These are phyloP conservation scores for Cygnus olor DNA, from an alignment of 2,797 vertebrate species.

Conservation along the genomic window DNA sequence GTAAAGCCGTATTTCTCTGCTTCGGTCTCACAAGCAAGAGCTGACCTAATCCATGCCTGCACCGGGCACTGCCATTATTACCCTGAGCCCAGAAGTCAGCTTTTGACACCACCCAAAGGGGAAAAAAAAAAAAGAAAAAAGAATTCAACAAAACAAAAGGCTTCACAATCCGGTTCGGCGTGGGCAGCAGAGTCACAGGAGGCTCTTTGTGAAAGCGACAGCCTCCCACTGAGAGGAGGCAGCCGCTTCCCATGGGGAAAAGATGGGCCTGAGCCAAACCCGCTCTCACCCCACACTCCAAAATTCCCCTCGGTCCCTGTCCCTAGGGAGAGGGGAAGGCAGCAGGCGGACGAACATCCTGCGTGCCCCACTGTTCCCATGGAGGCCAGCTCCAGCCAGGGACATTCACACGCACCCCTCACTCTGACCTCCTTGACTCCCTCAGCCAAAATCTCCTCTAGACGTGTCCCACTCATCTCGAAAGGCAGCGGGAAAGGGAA, in stretches of 20 bases:
- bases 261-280: neutral
- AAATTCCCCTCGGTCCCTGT: fast-evolving
- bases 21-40: neutral
- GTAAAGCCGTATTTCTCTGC: neutral
- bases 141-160: conserved; percentile 37
- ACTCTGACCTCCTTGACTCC: neutral
- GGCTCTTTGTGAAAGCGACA: conserved; percentile 40
- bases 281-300: neutral
- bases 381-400: fast-evolving
- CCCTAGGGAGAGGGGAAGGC: fast-evolving
- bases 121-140: neutral
- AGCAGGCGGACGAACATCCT: neutral
- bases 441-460: neutral
- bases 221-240: neutral
- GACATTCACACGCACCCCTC: fast-evolving
- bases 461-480: neutral
- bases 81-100: neutral
- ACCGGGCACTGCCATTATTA: neutral
- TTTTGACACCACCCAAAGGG: neutral
- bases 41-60: neutral
- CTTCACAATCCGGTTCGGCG: neutral
- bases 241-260: neutral
- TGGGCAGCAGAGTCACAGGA: neutral
- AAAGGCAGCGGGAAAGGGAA: neutral
- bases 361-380: fast-evolving